A percentile compares a stretch with the other conserved stretches of the same genome.
These are phyloP conservation scores for Babyrousa celebensis DNA, from an alignment of 2,797 vertebrate genomes.

Conservation along the genomic window DNA sequence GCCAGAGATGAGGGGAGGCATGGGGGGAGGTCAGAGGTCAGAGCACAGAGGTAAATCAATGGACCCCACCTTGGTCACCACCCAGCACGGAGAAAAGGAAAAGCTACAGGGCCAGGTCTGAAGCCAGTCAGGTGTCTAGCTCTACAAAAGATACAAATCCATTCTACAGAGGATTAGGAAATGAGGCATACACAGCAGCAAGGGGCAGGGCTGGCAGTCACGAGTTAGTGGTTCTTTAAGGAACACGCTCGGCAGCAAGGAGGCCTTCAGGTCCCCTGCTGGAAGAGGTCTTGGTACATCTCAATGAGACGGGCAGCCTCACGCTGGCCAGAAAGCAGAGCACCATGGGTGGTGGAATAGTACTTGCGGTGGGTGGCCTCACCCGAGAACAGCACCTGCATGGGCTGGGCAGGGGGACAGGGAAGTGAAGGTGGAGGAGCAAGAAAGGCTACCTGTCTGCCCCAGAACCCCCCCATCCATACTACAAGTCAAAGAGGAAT, in stretches of 20 bases:
- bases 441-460: background rate
- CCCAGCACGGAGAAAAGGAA: constrained; percentile 88
- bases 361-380: constrained; percentile 99
- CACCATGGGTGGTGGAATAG: constrained; percentile 99
- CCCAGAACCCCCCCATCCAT: background rate
- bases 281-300: constrained; percentile 97
- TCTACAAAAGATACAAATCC: constrained; percentile 92
- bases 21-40: constrained; percentile 89
- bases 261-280: constrained; percentile 94
- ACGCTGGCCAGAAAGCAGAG: constrained; percentile 99
- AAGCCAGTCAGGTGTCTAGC: constrained; percentile 91
- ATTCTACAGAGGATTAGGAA: constrained; percentile 87
- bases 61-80: constrained; percentile 83
- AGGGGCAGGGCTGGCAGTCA: constrained; percentile 85
- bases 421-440: background rate
- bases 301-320: constrained; percentile 97
- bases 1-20: constrained; percentile 83
- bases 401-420: constrained; percentile 91
- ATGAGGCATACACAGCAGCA: constrained; percentile 75
- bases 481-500: background rate
- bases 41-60: constrained; percentile 87
- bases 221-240: constrained; percentile 93
- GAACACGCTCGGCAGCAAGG: constrained; percentile 76
- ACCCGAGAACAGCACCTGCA: constrained; percentile 99
- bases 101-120: constrained; percentile 92